Percentiles rank a stretch among this genome's conserved stretches.
These are phyloP conservation scores for Xestoiulus laeticollis DNA, from an alignment of 2,888 invertebrate genomes.

Conservation along the genomic window DNA sequence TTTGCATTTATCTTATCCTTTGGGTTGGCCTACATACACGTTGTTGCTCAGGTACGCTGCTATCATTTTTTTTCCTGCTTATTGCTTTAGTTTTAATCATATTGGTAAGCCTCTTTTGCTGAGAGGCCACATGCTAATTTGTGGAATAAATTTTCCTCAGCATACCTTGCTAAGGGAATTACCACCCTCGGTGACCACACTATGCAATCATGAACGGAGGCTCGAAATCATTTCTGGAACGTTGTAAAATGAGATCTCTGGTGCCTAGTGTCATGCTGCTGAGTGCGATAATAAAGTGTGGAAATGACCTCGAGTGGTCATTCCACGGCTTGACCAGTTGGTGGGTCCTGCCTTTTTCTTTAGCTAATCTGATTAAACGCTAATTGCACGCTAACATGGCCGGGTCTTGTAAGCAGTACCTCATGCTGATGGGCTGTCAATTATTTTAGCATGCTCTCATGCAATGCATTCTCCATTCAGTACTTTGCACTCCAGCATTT, in stretches of 20 bases:
- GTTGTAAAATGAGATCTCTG: neutral
- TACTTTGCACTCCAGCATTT: neutral
- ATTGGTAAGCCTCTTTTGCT: neutral
- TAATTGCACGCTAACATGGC: conserved; percentile 28
- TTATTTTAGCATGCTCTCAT: neutral
- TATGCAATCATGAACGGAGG: neutral
- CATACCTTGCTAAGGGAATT: neutral
- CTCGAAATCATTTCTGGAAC: neutral
- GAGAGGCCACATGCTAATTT: neutral
- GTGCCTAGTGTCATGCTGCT: no score
- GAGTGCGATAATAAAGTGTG: neutral
- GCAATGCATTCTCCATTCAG: neutral
- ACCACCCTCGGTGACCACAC: conserved; percentile 15
- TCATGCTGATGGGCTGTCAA: neutral
- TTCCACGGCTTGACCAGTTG: neutral
- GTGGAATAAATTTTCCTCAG: neutral
- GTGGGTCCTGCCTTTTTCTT: neutral
- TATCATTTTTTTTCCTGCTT: neutral
- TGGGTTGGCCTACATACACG: neutral
- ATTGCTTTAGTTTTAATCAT: neutral
- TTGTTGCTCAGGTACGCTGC: neutral
- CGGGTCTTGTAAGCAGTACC: conserved; percentile 21
- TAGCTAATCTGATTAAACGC: conserved; percentile 4
- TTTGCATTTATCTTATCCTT: neutral
- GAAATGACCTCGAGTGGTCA: conserved; percentile 1